Evolutionary conservation across 2,797 vertebrate genomes (phyloP), one percentile per base, ranked within the genome.

Genomic region (Clarias laeviceps): DNA sequence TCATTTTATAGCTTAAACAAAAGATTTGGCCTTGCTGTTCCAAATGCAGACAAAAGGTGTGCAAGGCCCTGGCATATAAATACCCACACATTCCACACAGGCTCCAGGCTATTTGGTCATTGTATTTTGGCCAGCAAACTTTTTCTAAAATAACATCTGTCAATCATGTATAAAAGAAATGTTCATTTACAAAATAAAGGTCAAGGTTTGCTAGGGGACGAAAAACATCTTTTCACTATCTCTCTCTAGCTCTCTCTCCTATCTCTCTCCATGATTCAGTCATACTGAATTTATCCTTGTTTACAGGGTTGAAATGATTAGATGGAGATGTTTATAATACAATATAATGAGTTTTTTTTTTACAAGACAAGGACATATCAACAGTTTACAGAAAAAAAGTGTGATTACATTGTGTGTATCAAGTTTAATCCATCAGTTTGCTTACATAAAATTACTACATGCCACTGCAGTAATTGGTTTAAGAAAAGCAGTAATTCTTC

Each of bases 131-230:
- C 93, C 92, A 91, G 87, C 92, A 91, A 88, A 88, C 90, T 92
- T 89, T 92, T 90, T 90, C 92, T 92, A 92, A 94, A 95, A 95
- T 95, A 95, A 94, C 94, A 95, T 92, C 93, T 93, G 94, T 95
- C 94, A 93, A 92, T 94, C 93, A 93, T 87, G 32, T 79, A 22
- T 22, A 90, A 40, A 91, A 93, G 77, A 94, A 95, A 92, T 89
- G 91, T 94, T 94, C 85, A 95, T 95, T 95, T 94, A 94, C 93
- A 92, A 93, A 95, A 94, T 95, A 95, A 95, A 96, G 95, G 95
- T 95, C 95, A 95, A 88, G 77, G 89, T 78, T 85, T 90, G 92
- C 82, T 73, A 57, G 61, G 64, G 72, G 22, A 79, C 50, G 29
- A 65, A 81, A 45, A 82, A 73, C 29, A 62, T 85, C 40, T 37